Evolutionary conservation across 2,797 vertebrate species (phyloP), one percentile per base, ranked within the genome.

Genomic region (Gymnocypris eckloni): DNA sequence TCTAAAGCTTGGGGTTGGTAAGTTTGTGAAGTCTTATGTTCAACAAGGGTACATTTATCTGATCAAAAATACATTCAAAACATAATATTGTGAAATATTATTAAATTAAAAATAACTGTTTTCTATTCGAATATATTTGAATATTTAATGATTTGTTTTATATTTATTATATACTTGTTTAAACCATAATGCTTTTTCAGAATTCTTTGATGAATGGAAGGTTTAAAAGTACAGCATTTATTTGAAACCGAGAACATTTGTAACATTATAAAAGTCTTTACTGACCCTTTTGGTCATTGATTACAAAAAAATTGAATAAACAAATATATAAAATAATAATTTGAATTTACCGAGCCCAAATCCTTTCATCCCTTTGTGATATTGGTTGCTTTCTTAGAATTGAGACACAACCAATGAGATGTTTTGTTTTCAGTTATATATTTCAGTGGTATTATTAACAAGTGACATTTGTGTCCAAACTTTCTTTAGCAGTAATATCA

Each of bases 401-500:
- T 61, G 76, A 43, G 39, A 61, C 76, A 79, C 54, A 25, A n/a
- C 76, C 37, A 61, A 61, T 61, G 12, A 41, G 37, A 79, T 79
- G 54, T 78, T 41, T 78, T 61, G 37, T 25, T 79, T 61, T 61
- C 7, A 41, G 12, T 61, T 59, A 43, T 22, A 18, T 61, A 41
- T 25, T 79, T 8, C 33, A 25, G 22, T 41, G 54, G 1, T 61
- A 16, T 61, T 7, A 61, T 56, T 56, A 52, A 11, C 16, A 20
- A 25, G 33, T 78, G 54, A 9, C 33, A n/a, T 56, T 56, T 20
- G 25, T 73, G 25, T 54, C 2, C 18, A 33, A 11, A 22, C 33
- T 3, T 33, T 18, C 28, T 76, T 76, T 39, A 37, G 75, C 22
- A 41, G 16, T 33, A 52, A 56, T 15, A 39, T 22, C 4, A 56